phyloP scores from a whole-genome alignment of 2,888 invertebrate genomes.

The Branchellion lobata region DNA sequence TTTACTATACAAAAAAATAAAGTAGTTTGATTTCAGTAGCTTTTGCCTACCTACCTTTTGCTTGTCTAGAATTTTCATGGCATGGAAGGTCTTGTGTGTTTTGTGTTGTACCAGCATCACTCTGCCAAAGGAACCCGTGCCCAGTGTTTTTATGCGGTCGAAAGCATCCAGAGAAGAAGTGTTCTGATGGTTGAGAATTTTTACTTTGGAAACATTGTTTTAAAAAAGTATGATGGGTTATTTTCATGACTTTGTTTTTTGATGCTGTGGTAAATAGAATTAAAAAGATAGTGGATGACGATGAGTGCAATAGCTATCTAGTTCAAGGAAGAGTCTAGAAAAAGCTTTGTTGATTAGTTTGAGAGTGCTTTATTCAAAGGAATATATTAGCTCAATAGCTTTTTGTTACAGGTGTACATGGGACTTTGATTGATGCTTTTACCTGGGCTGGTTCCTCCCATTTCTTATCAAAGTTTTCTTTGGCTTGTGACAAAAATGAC shows the following conservation, averaged over 20 bases:
- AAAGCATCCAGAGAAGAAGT: slow-evolving; percentile 95
- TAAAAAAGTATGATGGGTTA: not conserved
- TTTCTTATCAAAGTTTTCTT: slow-evolving; percentile 71
- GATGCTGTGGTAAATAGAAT: too few relatives aligned
- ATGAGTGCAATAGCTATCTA: too few relatives aligned
- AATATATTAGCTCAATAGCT: too few relatives aligned
- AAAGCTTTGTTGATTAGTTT: too few relatives aligned
- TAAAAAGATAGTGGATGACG: too few relatives aligned
- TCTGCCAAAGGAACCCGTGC: slow-evolving; percentile 68
- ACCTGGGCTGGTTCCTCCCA: slow-evolving; percentile 72
- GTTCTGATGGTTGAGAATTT: slow-evolving; percentile 66
- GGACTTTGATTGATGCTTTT: not conserved
- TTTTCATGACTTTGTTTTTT: too few relatives aligned
- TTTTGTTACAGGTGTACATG: too few relatives aligned
- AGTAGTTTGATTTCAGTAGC: too few relatives aligned
- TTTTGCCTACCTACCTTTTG: too few relatives aligned
- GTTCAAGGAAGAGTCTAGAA: too few relatives aligned
- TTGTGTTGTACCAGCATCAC: slow-evolving; percentile 99
- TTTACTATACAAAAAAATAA: too few relatives aligned
- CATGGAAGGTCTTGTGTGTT: slow-evolving; percentile 92
- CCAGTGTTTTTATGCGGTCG: slow-evolving; percentile 96
- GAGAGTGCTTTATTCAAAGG: too few relatives aligned
- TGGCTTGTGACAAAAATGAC: slow-evolving; percentile 95
- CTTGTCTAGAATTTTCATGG: slow-evolving; percentile 99
- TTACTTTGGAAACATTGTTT: not conserved